A percentile compares a stretch with the other conserved stretches of the same genome.
Evolutionary conservation across 2,113 vertebrate genomes (phyloP).

Genomic region (Casuarius casuarius): DNA sequence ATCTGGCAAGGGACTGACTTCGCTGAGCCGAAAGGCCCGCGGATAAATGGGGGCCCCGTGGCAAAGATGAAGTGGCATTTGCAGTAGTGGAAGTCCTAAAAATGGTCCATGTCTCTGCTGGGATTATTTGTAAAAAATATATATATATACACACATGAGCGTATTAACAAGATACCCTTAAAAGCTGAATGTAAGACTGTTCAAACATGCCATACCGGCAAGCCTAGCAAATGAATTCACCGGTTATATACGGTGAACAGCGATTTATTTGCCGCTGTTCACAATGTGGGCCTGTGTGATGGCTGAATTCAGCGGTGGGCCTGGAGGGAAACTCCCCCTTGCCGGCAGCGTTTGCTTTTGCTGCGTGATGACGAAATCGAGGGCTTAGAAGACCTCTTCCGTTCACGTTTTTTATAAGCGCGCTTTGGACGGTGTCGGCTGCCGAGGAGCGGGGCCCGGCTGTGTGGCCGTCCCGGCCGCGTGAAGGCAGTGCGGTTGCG

Average conservation of each 20-base stretch:
- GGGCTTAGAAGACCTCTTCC: constrained; percentile 22
- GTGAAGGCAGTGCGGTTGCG: neutral
- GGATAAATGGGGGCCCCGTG: neutral
- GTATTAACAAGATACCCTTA: neutral
- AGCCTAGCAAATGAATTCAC: neutral
- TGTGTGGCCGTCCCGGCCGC: neutral
- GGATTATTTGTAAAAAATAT: neutral
- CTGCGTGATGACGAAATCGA: neutral
- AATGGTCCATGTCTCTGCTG: neutral
- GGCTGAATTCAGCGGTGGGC: neutral
- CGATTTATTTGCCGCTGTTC: neutral
- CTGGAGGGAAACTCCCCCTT: neutral
- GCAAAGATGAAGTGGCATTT: neutral
- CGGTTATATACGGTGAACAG: neutral
- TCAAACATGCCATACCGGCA: constrained; percentile 5
- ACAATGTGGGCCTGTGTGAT: neutral
- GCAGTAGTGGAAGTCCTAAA: neutral
- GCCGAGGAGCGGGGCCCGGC: neutral
- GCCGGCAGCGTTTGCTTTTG: neutral
- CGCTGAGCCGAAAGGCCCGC: neutral
- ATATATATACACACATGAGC: neutral
- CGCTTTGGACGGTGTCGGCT: neutral
- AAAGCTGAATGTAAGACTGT: constrained; percentile 14
- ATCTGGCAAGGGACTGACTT: constrained; percentile 1
- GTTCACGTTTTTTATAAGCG: neutral